Percentiles rank a stretch among this genome's conserved stretches.
These are phyloP conservation scores for Ashinkailepas kermadecensis DNA, from an alignment of 2,888 invertebrate genomes.

Conservation along the genomic window DNA sequence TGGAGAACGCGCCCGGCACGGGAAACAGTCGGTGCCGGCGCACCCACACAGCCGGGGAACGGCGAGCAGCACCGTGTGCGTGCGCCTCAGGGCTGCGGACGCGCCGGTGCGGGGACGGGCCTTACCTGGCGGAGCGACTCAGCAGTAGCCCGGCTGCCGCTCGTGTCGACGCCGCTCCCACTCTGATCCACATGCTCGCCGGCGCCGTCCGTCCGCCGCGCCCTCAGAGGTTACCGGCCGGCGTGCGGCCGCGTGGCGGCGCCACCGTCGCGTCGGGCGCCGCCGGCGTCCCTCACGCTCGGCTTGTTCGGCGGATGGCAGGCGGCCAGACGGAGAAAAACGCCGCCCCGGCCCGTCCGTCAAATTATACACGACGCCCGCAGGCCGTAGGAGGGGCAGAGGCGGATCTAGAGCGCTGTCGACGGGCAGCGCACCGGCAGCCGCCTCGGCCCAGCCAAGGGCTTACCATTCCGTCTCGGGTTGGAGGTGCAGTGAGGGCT, in stretches of 20 bases:
- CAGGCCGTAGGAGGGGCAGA: too few species aligned
- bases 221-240: background rate
- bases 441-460: too few species aligned
- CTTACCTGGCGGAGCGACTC: background rate
- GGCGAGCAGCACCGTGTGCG: too few species aligned
- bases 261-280: background rate
- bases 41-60: too few species aligned
- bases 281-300: background rate
- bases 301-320: background rate
- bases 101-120: too few species aligned
- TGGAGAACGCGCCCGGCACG: too few species aligned
- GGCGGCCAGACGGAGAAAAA: background rate
- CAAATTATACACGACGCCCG: background rate
- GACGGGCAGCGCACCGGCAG: too few species aligned
- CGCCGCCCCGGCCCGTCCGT: constrained; percentile 15
- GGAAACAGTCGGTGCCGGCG: too few species aligned
- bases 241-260: background rate
- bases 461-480: too few species aligned
- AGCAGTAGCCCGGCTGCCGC: background rate
- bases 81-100: too few species aligned
- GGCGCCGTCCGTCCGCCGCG: background rate
- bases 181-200: background rate
- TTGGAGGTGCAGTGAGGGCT: too few species aligned
- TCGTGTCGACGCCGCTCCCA: background rate
- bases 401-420: too few species aligned